Percentiles rank a stretch among this genome's conserved stretches.
These are phyloP conservation scores for Scaptomyza tumidula DNA, from an alignment of 2,888 invertebrate species.

Conservation along the genomic window DNA sequence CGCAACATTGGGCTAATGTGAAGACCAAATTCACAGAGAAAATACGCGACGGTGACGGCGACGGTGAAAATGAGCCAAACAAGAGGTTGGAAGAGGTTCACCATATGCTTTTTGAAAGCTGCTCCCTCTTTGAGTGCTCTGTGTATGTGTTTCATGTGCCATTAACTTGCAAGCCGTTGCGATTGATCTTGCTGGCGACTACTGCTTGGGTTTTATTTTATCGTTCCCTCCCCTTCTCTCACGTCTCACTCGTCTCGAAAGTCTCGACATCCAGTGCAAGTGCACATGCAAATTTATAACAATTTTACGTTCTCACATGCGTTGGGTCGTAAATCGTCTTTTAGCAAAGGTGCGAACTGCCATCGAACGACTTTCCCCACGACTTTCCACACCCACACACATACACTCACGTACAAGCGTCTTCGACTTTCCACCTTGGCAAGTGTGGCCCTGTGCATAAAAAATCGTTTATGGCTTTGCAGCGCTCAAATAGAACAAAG, in stretches of 20 bases:
- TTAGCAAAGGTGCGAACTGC: constrained; percentile 74
- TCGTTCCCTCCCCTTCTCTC: constrained; percentile 27
- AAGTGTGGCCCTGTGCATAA: constrained; percentile 62
- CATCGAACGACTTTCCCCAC: constrained; percentile 37
- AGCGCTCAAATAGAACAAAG: constrained; percentile 78
- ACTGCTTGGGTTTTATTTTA: constrained; percentile 57
- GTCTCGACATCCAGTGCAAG: constrained; percentile 32
- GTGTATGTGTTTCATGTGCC: constrained; percentile 66
- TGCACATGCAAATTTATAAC: constrained; percentile 77
- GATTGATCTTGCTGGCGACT: constrained; percentile 67
- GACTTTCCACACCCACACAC: constrained; percentile 6
- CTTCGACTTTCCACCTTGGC: constrained; percentile 30
- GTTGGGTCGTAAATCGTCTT: constrained; percentile 71
- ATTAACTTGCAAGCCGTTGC: constrained; percentile 70
- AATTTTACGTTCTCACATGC: constrained; percentile 78
- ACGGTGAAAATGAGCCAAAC: not conserved
- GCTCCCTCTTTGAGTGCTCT: constrained; percentile 27
- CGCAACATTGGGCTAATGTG: constrained; percentile 64
- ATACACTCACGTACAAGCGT: constrained; percentile 5
- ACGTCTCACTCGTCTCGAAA: not conserved
- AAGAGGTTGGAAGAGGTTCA: not conserved
- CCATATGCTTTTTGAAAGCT: constrained; percentile 6
- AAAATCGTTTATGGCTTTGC: constrained; percentile 78
- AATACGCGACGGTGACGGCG: not conserved
- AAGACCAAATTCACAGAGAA: constrained; percentile 4